phyloP scores from a whole-genome alignment of 2,797 vertebrate species.

The Hippocampus kuda region DNA sequence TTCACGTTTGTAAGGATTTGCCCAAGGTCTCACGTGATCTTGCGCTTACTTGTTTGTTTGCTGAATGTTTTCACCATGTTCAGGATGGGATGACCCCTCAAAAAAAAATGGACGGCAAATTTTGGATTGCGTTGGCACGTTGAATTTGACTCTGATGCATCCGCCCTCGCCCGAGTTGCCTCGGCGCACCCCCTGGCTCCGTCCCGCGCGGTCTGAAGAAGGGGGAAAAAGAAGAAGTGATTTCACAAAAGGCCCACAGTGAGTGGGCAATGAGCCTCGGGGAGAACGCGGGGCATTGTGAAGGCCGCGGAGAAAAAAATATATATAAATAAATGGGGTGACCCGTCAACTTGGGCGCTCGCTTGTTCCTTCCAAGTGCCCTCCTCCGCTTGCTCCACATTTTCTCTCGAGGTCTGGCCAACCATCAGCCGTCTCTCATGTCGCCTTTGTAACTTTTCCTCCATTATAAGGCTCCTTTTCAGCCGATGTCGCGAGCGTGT shows the following conservation, averaged over 20 bases:
- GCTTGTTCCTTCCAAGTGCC: conserved; percentile 26
- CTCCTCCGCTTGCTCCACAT: conserved; percentile 32
- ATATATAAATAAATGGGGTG: conserved; percentile 57
- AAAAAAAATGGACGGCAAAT: too few species aligned
- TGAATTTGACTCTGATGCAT: conserved; percentile 47
- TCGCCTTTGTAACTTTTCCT: conserved; percentile 24
- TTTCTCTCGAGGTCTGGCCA: conserved; percentile 42
- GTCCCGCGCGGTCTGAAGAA: conserved; percentile 45
- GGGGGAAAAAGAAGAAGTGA: conserved; percentile 38
- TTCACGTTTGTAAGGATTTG: too few species aligned
- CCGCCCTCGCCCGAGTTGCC: conserved; percentile 36
- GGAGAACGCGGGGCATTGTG: conserved; percentile 65
- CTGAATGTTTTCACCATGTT: too few species aligned
- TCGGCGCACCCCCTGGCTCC: conserved; percentile 36
- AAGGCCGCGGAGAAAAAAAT: conserved; percentile 30
- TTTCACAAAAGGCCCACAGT: conserved; percentile 66
- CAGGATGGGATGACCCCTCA: too few species aligned
- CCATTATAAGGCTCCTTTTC: conserved; percentile 3
- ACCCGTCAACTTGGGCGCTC: conserved; percentile 48
- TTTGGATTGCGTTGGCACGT: too few species aligned
- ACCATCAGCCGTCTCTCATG: conserved; percentile 27
- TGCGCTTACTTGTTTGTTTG: too few species aligned
- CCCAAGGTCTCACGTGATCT: too few species aligned
- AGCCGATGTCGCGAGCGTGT: conserved; percentile 7
- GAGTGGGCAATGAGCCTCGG: conserved; percentile 70